Percentiles rank a stretch among this genome's conserved stretches.
Conservation (phyloP, 2,888 invertebrate genomes). For the Acanthosepion esculentum region DNA sequence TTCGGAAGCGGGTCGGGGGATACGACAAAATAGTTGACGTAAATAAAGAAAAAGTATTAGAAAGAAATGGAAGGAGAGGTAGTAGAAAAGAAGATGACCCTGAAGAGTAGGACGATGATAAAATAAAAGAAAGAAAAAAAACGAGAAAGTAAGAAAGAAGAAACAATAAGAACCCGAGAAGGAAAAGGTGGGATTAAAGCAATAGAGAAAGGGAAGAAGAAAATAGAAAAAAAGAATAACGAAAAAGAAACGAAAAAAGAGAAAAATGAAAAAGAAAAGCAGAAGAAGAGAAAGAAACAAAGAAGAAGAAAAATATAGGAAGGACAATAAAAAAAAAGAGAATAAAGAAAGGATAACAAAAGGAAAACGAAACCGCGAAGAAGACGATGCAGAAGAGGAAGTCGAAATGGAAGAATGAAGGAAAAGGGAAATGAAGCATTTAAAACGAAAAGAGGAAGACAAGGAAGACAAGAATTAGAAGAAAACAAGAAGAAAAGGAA, state of each 20-base stretch:
- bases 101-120: neutral
- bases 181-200: too few relatives aligned
- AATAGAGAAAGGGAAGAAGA: too few relatives aligned
- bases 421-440: neutral
- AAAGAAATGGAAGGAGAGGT: neutral
- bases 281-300: neutral
- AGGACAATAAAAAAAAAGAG: neutral
- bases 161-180: neutral
- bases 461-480: neutral
- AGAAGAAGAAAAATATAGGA: neutral
- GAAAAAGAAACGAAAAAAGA: neutral
- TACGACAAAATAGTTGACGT: too few relatives aligned
- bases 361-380: neutral
- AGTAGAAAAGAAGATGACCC: too few relatives aligned
- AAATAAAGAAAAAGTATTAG: neutral
- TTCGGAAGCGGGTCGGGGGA: fast-evolving
- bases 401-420: neutral
- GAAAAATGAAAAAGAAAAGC: neutral
- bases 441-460: neutral
- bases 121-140: neutral
- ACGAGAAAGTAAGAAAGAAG: neutral
- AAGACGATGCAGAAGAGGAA: neutral
- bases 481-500: neutral
- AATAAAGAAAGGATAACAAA: neutral
- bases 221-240: neutral